Evolutionary conservation across 2,113 vertebrate genomes (phyloP).

Genomic region (Halichoeres trimaculatus): DNA sequence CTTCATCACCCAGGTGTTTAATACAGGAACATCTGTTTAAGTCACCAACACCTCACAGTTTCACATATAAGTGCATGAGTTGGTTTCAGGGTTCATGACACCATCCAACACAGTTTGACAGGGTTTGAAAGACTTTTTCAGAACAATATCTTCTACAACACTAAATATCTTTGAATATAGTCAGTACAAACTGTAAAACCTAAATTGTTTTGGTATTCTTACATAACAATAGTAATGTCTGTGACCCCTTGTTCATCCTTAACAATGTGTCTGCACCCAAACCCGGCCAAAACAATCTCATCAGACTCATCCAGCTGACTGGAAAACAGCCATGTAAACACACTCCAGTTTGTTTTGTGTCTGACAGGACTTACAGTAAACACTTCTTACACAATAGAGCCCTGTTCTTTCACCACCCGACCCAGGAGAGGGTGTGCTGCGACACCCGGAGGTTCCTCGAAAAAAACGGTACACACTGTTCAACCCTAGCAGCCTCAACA

Average conservation of each 20-base stretch:
- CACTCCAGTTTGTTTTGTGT: conserved; percentile 28
- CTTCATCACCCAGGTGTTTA: no score
- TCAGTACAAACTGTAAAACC: no score
- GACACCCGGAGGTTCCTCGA: conserved; percentile 1
- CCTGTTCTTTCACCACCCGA: conserved; percentile 6
- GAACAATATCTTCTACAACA: not conserved
- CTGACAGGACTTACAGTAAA: not conserved
- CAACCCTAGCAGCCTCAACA: no score
- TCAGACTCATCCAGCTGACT: conserved; percentile 18
- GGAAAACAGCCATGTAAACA: conserved; percentile 54
- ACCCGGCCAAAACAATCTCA: not conserved
- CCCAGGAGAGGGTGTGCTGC: not conserved
- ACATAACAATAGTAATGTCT: not conserved
- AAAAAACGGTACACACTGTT: no score
- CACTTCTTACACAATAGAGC: conserved; percentile 32
- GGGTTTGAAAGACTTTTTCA: not conserved
- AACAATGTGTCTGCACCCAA: not conserved
- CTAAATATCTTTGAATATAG: no score
- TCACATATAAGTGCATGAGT: no score
- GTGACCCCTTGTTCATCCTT: conserved; percentile 19
- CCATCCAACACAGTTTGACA: not conserved
- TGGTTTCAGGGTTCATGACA: no score
- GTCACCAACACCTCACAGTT: no score
- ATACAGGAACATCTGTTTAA: no score
- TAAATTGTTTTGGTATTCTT: no score